Evolutionary conservation across 2,113 vertebrate genomes (phyloP), one percentile per base, ranked within the genome.

Genomic region (Pholis gunnellus): DNA sequence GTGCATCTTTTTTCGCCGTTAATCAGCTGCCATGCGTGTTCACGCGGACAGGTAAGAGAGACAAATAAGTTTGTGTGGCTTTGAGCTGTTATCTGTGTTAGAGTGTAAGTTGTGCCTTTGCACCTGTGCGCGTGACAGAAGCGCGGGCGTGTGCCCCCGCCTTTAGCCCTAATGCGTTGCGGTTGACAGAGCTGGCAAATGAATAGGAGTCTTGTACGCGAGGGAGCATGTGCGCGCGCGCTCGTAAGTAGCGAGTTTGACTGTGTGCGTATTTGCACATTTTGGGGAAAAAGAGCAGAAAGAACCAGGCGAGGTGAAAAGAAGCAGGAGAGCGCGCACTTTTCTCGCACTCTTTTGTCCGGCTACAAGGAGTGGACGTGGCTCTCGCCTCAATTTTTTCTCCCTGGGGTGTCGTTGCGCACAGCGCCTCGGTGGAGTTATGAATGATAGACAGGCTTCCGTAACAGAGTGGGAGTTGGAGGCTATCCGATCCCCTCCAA

Each of bases 401-500:
- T 40, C 70, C 79, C 52, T 5, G 72, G 67, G 81, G 46, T 82
- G 84, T 68, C 31, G 78, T 77, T 82, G 85, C 82, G 11, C 87
- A 11, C 81, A 11, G 57, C 48, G 27, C 40, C 81, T 63, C 76
- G 22, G 59, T 66, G 78, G 78, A 85, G 78, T 83, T 76, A 6
- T 78, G 72, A 70, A 40, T 85, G 86, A 87, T 72, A 10, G 86
- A 82, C 80, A 34, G 79, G 69, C 54, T 73, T 75, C 68, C 50
- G 0, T 59, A 34, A 68, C 64, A 48, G 78, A 80, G 85, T 59
- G 57, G 77, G 88, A 89, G 85, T 88, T 87, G 59, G 81, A 79
- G 52, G 80, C 64, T 84, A 67, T 70, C 85, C 84, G 85, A 79
- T 80, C 8, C n/a, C 60, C 70, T 64, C 31, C 25, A 63, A 82